Percentiles rank a stretch among this genome's conserved stretches.
Evolutionary conservation across 92 coral and sea anemone species (phyloP).

Genomic region (Desmophyllum pertusum): DNA sequence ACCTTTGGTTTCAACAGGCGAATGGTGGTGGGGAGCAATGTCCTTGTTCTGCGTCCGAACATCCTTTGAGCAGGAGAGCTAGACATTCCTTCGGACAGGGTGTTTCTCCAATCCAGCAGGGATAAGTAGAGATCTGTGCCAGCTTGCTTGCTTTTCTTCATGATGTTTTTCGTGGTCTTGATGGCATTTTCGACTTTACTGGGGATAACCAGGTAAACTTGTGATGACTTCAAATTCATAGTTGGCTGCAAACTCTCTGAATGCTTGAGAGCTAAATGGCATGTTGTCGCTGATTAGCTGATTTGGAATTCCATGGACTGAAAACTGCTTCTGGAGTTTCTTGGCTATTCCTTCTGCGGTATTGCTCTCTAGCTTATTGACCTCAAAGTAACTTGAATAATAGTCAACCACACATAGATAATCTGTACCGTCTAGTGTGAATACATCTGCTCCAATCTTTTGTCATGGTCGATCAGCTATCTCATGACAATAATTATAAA

Average conservation of each 20-base stretch:
- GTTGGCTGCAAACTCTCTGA: neutral
- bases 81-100: neutral
- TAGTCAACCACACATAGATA: slow-evolving; percentile 39
- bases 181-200: slow-evolving; percentile 8
- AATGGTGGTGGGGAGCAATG: slow-evolving; percentile 3
- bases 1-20: neutral
- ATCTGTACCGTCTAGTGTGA: slow-evolving; percentile 14
- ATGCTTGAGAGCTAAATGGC: neutral
- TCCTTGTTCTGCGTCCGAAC: slow-evolving; percentile 3
- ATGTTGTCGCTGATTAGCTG: slow-evolving; percentile 14
- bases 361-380: slow-evolving; percentile 9
- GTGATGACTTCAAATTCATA: slow-evolving; percentile 5
- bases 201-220: neutral
- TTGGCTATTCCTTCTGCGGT: slow-evolving; percentile 1
- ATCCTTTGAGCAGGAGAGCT: neutral
- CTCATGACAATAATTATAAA: no score
- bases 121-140: slow-evolving; percentile 2
- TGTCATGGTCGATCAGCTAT: slow-evolving; percentile 30
- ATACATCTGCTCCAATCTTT: slow-evolving; percentile 16
- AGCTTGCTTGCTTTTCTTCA: neutral
- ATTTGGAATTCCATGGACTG: neutral
- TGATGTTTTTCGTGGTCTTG: neutral
- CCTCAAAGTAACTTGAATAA: slow-evolving; percentile 41
- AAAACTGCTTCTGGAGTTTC: slow-evolving; percentile 8
- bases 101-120: slow-evolving; percentile 10